Base-by-base conservation (phyloP, 1,140 invertebrate species). In the Saccostrea cuccullata region DNA sequence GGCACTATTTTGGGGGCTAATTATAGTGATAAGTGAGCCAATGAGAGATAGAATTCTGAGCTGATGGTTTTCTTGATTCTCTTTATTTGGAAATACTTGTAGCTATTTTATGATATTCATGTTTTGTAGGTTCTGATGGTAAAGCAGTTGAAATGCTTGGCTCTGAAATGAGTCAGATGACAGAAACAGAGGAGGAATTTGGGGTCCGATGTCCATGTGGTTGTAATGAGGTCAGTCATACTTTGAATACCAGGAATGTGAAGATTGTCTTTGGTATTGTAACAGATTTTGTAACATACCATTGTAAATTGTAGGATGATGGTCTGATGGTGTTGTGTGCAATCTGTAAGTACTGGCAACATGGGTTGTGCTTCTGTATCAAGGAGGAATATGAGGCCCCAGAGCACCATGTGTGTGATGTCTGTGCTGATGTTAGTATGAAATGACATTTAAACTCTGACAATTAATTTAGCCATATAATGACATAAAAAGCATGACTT, bases 241-340 rank as follows among this genome's bases (percentile, higher is more conserved):
- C n/a, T n/a, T n/a, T n/a, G n/a, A 36, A 30, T 82, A 36, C 0
- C 40, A 30, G 11, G 2, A 82, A 8, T 36, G 15, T 15, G 9
- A 30, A 82, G 15, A 82, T 47, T 47, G 47, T 47, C 47, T 9
- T n/a, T 30, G 9, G 23, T 77, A 77, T 12, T 20, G 15, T 30
- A n/a, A 47, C 13, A 23, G 73, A 8, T 82, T 82, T 30, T 47
- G 5, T 36, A 82, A 15, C 1, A 84, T 84, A 17, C 15, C 15
- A 83, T 17, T 47, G 40, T 0, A 55, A 82, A 55, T 88, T 91
- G 58, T 87, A 95, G 94, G 94, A 95, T 92, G 94, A 94, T 92
- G 94, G 94, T 5, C 88, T 95, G 91, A 95, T 95, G 94, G 92
- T 95, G 20, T 88, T 94, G 82, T 95, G 94, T 92, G 92, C 91